These are phyloP conservation scores for Leptopterna dolabrata DNA, from an alignment of 2,888 invertebrate species.

Conservation along the genomic window DNA sequence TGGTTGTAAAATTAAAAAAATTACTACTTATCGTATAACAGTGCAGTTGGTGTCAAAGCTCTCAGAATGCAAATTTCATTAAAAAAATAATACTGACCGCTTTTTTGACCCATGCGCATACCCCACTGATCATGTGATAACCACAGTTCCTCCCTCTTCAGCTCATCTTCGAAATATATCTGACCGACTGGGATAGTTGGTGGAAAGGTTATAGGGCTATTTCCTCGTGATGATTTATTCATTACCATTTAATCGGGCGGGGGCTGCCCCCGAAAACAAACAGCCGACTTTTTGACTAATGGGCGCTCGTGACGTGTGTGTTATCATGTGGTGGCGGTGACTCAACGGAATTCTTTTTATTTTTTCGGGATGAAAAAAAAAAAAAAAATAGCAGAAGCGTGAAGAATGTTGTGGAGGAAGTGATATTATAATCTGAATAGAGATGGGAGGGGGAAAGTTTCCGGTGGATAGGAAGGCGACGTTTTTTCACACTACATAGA, in stretches of 20 bases:
- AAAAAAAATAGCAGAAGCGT: constrained; percentile 43
- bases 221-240: constrained; percentile 52
- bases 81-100: no score
- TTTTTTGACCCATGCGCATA: no score
- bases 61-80: no score
- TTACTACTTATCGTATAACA: no score
- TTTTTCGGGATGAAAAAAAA: neutral
- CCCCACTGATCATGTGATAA: no score
- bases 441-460: constrained; percentile 10
- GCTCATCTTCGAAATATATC: neutral
- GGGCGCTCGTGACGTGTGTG: constrained; percentile 30
- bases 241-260: constrained; percentile 57
- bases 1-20: no score
- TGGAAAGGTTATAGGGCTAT: neutral
- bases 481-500: constrained; percentile 56
- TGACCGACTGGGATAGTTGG: neutral
- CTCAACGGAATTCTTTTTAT: constrained; percentile 47
- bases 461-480: constrained; percentile 33
- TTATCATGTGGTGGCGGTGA: constrained; percentile 42
- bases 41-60: no score
- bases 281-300: constrained; percentile 30
- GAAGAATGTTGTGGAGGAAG: constrained; percentile 55
- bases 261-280: constrained; percentile 30
- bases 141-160: no score
- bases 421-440: constrained; percentile 55